phyloP scores from a whole-genome alignment of 2,113 vertebrate genomes.

The Marcusenius ussheri region DNA sequence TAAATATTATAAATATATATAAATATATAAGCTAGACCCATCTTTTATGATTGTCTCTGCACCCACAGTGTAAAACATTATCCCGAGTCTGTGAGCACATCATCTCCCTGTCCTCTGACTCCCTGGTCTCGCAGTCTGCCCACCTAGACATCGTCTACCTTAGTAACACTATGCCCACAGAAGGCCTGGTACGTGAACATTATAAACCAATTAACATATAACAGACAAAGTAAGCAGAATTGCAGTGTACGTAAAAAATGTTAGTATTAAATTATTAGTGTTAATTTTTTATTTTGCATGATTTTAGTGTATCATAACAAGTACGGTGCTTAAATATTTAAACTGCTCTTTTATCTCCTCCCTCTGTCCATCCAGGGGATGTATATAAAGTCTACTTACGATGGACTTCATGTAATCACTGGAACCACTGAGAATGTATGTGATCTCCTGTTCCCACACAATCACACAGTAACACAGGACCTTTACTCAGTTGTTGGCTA shows the following conservation, averaged over 20 bases:
- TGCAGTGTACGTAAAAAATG: background rate
- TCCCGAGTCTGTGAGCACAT: slow-evolving; percentile 90
- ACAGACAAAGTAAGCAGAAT: background rate
- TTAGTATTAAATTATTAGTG: background rate
- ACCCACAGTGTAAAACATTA: slow-evolving; percentile 77
- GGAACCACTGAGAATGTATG: slow-evolving; percentile 75
- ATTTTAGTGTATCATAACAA: background rate
- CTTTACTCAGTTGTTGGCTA: background rate
- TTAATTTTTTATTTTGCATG: background rate
- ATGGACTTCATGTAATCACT: slow-evolving; percentile 46
- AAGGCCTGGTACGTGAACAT: slow-evolving; percentile 74
- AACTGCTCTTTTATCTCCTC: slow-evolving; percentile 5
- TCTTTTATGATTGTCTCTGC: slow-evolving; percentile 29
- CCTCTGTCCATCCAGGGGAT: slow-evolving; percentile 53
- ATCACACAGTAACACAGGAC: background rate
- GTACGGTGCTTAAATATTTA: background rate
- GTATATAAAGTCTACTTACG: slow-evolving; percentile 74
- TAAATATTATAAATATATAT: background rate
- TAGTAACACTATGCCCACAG: slow-evolving; percentile 73
- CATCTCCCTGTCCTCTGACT: slow-evolving; percentile 80
- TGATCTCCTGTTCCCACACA: background rate
- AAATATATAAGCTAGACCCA: background rate
- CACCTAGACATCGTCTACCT: slow-evolving; percentile 77
- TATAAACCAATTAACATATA: background rate
- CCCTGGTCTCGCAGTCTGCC: slow-evolving; percentile 76